Base-by-base conservation (phyloP, 92 coral and sea anemone genomes). In the Siderastrea siderea region DNA sequence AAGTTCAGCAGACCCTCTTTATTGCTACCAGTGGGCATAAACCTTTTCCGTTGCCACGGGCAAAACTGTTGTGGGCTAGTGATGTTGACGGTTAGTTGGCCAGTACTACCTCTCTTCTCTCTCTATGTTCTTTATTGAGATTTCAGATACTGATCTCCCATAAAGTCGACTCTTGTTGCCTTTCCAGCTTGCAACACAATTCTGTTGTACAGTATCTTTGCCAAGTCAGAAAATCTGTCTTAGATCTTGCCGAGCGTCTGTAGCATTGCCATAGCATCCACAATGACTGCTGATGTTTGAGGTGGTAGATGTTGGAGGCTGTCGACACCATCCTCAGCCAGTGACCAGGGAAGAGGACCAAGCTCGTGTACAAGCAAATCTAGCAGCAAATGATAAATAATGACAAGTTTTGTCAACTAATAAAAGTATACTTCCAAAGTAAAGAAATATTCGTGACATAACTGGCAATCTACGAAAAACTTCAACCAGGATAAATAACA, bases 41-140 rank as follows among this genome's bases (percentile, higher is more conserved):
- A 80, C 77, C n/a, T 59, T 80, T 47, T 68, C 59, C 91, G 80
- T 86, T 68, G n/a, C n/a, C n/a, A n/a, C n/a, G n/a, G n/a, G n/a
- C n/a, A n/a, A n/a, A n/a, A n/a, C n/a, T n/a, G n/a, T n/a, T n/a
- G n/a, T n/a, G n/a, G n/a, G n/a, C n/a, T n/a, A n/a, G n/a, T n/a
- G n/a, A n/a, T n/a, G n/a, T n/a, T n/a, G n/a, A n/a, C n/a, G n/a
- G n/a, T n/a, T n/a, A n/a, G n/a, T n/a, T n/a, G n/a, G n/a, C n/a
- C n/a, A n/a, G n/a, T n/a, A n/a, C n/a, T n/a, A n/a, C n/a, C n/a
- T n/a, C n/a, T n/a, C n/a, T n/a, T n/a, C n/a, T n/a, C n/a, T n/a
- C n/a, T n/a, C n/a, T n/a, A n/a, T n/a, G 73, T 46, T 82, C 75
- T 88, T 82, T 9, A 82, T 81, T 1, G 87, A 80, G 7, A 81